These are phyloP conservation scores for Papilio aristodemus DNA, from an alignment of 1,140 invertebrate species.

Conservation along the genomic window DNA sequence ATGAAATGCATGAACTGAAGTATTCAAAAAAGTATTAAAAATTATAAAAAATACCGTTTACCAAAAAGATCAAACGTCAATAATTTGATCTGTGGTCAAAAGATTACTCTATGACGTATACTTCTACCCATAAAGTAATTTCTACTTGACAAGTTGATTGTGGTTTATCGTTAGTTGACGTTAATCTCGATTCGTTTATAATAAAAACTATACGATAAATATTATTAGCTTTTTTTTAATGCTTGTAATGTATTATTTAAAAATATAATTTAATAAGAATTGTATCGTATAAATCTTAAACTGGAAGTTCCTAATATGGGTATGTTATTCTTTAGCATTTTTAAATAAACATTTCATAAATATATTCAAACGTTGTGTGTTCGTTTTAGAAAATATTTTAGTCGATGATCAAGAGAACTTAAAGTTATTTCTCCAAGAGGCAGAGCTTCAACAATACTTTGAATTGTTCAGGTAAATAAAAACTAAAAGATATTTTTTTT, in stretches of 20 bases:
- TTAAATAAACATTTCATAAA: not conserved
- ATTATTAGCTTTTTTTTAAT: not conserved
- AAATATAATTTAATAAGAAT: not conserved
- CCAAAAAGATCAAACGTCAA: too few relatives aligned
- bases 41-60: too few relatives aligned
- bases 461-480: slow-evolving; percentile 66
- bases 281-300: not conserved
- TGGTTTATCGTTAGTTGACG: not conserved
- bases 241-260: not conserved
- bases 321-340: not conserved
- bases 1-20: too few relatives aligned
- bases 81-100: too few relatives aligned
- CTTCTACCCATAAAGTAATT: not conserved
- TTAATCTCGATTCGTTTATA: not conserved
- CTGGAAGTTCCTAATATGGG: slow-evolving; percentile 8
- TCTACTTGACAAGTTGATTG: not conserved
- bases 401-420: slow-evolving; percentile 57
- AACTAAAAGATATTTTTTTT: slow-evolving; percentile 34
- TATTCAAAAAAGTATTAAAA: too few relatives aligned
- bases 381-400: slow-evolving; percentile 57
- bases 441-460: slow-evolving; percentile 68
- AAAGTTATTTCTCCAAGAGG: slow-evolving; percentile 68
- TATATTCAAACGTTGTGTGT: slow-evolving; percentile 33
- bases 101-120: not conserved
- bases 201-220: not conserved